phyloP scores from a whole-genome alignment of 2,113 vertebrate species.

The Colius striatus region DNA sequence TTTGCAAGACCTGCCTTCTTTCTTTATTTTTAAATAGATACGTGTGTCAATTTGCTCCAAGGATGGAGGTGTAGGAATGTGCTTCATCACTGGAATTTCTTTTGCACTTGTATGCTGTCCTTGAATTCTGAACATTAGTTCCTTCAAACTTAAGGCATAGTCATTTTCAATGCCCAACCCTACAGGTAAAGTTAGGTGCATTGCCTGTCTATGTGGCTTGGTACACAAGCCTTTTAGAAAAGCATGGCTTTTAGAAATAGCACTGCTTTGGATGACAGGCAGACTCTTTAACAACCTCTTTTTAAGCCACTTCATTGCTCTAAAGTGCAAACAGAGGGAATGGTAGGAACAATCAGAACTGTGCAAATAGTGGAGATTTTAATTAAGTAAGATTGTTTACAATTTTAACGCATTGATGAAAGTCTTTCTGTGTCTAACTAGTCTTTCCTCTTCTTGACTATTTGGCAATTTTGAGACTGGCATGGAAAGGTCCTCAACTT shows the following conservation, averaged over 20 bases:
- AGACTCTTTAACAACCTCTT: background rate
- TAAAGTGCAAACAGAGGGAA: constrained; percentile 10
- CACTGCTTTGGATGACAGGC: background rate
- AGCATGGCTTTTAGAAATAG: background rate
- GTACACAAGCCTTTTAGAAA: background rate
- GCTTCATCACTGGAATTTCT: background rate
- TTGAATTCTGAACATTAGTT: background rate
- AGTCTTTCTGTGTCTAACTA: background rate
- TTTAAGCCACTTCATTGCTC: background rate
- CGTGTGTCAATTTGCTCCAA: background rate
- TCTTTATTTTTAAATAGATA: background rate
- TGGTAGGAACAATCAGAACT: background rate
- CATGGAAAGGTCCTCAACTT: background rate
- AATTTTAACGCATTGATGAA: background rate
- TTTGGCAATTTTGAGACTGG: background rate
- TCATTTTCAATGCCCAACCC: background rate
- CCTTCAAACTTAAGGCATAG: background rate
- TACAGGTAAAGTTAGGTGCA: fast-evolving
- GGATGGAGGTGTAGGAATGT: background rate
- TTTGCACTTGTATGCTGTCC: background rate
- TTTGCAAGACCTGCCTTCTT: background rate
- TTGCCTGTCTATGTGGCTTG: fast-evolving
- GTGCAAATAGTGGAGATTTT: constrained; percentile 34
- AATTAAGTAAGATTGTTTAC: constrained; percentile 31
- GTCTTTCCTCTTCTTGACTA: background rate